These are phyloP conservation scores for Cranoglanis bouderius DNA, from an alignment of 2,113 vertebrate species.

Conservation along the genomic window DNA sequence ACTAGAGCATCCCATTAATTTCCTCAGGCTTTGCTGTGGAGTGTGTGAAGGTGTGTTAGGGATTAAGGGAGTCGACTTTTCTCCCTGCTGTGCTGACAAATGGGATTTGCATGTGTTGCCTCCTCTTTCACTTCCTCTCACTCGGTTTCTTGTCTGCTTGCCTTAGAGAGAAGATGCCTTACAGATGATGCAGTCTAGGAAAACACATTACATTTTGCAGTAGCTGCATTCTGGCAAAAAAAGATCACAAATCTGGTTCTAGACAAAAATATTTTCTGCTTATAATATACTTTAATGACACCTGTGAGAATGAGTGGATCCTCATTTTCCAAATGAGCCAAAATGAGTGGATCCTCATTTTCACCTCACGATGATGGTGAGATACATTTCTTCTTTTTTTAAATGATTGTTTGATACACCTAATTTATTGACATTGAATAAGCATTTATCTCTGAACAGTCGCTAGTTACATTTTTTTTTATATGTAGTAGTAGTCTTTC, in stretches of 20 bases:
- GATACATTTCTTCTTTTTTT: too few species aligned
- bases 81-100: constrained; percentile 20
- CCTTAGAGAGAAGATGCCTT: neutral
- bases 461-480: too few species aligned
- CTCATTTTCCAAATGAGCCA: too few species aligned
- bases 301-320: too few species aligned
- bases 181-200: neutral
- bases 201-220: neutral
- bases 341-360: too few species aligned
- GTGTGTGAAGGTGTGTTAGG: constrained; percentile 1
- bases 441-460: too few species aligned
- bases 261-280: neutral
- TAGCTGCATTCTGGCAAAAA: neutral
- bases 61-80: constrained; percentile 20
- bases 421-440: too few species aligned
- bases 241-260: neutral
- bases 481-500: too few species aligned
- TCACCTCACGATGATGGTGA: too few species aligned
- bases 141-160: neutral
- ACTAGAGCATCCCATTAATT: neutral
- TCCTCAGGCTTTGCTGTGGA: neutral
- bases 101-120: constrained; percentile 6
- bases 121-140: neutral
- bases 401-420: too few species aligned
- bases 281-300: neutral